Evolutionary conservation across 2,113 vertebrate species (phyloP).

Genomic region (Candoia aspera): DNA sequence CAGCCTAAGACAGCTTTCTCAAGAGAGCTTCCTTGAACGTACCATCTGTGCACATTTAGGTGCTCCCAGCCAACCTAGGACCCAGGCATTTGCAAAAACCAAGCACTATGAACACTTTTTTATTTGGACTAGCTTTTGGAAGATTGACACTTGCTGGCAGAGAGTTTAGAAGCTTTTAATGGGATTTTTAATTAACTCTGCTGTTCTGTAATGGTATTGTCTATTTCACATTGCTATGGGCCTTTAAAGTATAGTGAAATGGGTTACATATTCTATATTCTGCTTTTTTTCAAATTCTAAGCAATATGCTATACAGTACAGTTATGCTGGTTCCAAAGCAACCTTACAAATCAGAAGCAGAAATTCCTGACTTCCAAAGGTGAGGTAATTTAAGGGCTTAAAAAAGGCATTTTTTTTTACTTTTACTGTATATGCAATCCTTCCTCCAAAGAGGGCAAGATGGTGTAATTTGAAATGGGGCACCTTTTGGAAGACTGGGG

Average conservation of each 20-base stretch:
- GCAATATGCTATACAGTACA: background rate
- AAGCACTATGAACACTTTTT: background rate
- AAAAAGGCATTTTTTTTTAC: background rate
- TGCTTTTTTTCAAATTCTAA: background rate
- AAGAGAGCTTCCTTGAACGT: background rate
- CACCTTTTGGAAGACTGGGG: background rate
- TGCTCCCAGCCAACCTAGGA: background rate
- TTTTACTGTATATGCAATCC: background rate
- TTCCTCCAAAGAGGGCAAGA: background rate
- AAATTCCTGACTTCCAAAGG: background rate
- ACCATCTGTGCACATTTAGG: background rate
- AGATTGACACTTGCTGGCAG: background rate
- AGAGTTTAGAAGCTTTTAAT: background rate
- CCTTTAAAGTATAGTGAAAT: background rate
- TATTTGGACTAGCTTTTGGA: constrained; percentile 3
- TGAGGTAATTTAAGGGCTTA: background rate
- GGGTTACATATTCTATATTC: background rate
- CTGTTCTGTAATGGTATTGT: background rate
- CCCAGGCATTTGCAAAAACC: background rate
- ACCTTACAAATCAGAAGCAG: background rate
- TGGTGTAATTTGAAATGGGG: background rate
- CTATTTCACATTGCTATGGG: background rate
- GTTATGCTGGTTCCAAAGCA: background rate
- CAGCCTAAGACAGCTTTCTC: background rate
- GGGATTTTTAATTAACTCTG: background rate